Evolutionary conservation across 2,113 vertebrate species (phyloP).

Genomic region (Tichodroma muraria): DNA sequence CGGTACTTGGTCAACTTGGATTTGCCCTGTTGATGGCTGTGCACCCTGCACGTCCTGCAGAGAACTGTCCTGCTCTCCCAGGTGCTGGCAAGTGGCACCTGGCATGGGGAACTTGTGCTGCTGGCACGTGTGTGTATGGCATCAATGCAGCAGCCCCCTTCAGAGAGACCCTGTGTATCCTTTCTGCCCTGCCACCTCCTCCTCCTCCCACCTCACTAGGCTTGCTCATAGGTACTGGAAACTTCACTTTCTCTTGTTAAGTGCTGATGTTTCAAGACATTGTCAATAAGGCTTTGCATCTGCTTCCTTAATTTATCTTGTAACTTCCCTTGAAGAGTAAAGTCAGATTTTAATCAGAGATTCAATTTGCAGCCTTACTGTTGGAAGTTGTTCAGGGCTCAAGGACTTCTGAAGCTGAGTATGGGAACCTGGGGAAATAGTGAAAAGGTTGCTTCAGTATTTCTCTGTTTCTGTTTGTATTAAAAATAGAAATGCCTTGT

Average conservation of each 20-base stretch:
- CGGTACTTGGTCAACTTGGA: background rate
- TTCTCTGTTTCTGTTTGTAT: background rate
- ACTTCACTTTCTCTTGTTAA: background rate
- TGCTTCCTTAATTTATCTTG: background rate
- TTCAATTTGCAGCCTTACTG: background rate
- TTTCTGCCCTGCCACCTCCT: background rate
- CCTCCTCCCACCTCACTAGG: background rate
- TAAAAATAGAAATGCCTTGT: background rate
- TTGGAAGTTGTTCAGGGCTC: background rate
- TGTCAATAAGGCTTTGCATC: background rate
- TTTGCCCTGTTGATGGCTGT: background rate
- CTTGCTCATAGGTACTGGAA: background rate
- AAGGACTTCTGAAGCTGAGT: background rate
- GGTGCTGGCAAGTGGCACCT: rapidly evolving
- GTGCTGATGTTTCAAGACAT: background rate
- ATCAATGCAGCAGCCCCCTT: background rate
- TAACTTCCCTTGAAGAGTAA: background rate
- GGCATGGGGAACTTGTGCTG: rapidly evolving
- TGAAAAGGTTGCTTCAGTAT: background rate
- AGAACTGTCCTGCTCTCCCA: background rate
- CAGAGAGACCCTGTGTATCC: background rate
- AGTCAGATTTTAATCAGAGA: background rate
- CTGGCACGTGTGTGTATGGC: rapidly evolving
- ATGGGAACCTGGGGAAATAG: background rate
- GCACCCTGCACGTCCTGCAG: background rate